Evolutionary conservation across 2,797 vertebrate species (phyloP), one percentile per base, ranked within the genome.

Genomic region (Argyrosomus regius): DNA sequence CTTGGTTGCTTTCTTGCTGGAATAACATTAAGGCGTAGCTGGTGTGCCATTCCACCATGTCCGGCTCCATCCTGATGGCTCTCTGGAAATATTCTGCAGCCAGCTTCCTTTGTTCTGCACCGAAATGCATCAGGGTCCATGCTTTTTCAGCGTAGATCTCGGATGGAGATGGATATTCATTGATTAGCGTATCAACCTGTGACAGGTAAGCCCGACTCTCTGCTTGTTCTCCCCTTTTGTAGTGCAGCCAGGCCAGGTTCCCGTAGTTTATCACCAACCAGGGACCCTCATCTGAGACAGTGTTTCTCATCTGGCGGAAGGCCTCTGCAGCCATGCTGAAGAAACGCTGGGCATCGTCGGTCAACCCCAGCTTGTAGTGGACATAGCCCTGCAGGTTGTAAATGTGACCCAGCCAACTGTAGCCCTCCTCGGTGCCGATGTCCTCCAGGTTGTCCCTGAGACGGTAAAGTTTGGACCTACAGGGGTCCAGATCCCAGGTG

Each of bases 91-190:
- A 83, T 4, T 88, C 74, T 6, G 39, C 74, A 3, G 87, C 92
- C 43, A 24, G 24, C 4, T 6, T 56, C 50, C 35, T 68, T 16
- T 68, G 10, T 0, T 66, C 49, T 8, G 0, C 0, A 6, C 53
- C 14, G 13, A 90, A 83, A 16, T 82, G 89, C 93, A 92, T 93
- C 79, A 94, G 73, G 10, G 89, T 91, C 91, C 92, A 94, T 68
- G 86, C 93, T 60, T 93, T 94, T 41, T 94, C 93, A 3, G 90
- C 92, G 0, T 59, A 87, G 63, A 93, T 72, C 72, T 94, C 93
- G 13, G 63, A 66, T 10, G 89, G 87, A 65, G 87, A 73, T 4
- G 91, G 90, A 35, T 89, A 80, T 11, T 87, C 62, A 0, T 6
- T 69, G n/a, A 82, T 69, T 43, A 93, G 78, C 1, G 8, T 28